These are phyloP conservation scores for Xylota sylvarum DNA, from an alignment of 2,888 invertebrate species.

Conservation along the genomic window DNA sequence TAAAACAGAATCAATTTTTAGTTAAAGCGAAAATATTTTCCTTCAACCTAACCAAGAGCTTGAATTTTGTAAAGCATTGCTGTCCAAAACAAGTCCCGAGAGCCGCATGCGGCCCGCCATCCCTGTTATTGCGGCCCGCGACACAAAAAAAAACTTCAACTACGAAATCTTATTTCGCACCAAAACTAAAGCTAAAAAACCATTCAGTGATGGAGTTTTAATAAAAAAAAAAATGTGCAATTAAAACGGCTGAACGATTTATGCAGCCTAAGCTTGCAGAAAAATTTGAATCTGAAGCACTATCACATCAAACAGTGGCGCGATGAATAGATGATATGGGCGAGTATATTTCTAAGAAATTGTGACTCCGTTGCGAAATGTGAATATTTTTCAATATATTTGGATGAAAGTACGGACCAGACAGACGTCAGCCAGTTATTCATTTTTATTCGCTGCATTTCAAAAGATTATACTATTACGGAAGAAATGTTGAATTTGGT, in stretches of 20 bases:
- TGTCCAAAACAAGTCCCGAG: too few relatives aligned
- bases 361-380: slow-evolving; percentile 1
- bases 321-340: slow-evolving; percentile 5
- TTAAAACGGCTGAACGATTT: slow-evolving; percentile 15
- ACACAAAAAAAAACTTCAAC: too few relatives aligned
- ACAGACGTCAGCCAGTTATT: too few relatives aligned
- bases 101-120: too few relatives aligned
- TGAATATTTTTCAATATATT: slow-evolving; percentile 8
- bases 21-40: too few relatives aligned
- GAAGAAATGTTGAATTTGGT: too few relatives aligned
- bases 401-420: background rate
- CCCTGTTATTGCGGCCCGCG: too few relatives aligned
- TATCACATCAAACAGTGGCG: slow-evolving; percentile 2
- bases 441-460: slow-evolving; percentile 17
- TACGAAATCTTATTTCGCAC: too few relatives aligned
- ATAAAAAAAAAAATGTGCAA: slow-evolving; percentile 23
- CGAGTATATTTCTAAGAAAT: slow-evolving; percentile 7
- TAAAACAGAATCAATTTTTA: too few relatives aligned
- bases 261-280: slow-evolving; percentile 14
- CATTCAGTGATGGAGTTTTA: slow-evolving; percentile 20
- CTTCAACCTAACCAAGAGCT: too few relatives aligned
- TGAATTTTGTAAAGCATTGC: too few relatives aligned
- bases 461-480: slow-evolving; percentile 9
- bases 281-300: slow-evolving; percentile 26
- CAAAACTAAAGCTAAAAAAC: slow-evolving; percentile 12